A percentile compares a stretch with the other conserved stretches of the same genome.
These are phyloP conservation scores for Ectobius pallidus DNA, from an alignment of 2,888 invertebrate species.

Conservation along the genomic window DNA sequence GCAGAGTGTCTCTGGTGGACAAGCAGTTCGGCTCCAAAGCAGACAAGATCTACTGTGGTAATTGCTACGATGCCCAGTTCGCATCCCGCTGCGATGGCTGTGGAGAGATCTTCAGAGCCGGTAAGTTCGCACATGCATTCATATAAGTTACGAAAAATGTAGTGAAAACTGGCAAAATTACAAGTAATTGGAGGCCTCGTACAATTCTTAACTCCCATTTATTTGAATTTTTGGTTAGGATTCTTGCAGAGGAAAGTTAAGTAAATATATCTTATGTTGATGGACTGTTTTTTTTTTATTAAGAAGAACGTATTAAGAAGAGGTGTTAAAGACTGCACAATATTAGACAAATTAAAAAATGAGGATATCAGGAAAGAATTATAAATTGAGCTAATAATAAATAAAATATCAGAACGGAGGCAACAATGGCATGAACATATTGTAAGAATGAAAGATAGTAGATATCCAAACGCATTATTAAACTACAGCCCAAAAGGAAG, in stretches of 20 bases:
- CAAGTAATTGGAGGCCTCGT: background rate
- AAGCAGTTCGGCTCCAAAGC: constrained; percentile 99
- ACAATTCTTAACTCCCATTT: background rate
- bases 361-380: background rate
- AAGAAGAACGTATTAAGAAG: too few species aligned
- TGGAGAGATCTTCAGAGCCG: constrained; percentile 98
- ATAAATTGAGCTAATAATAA: background rate
- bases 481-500: background rate
- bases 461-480: background rate
- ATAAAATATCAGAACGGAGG: background rate
- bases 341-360: background rate
- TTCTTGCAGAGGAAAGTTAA: too few species aligned
- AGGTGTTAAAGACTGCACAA: background rate
- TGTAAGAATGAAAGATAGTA: background rate
- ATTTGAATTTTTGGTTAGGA: too few species aligned
- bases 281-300: too few species aligned
- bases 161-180: too few species aligned
- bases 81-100: constrained; percentile 99
- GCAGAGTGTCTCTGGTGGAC: constrained; percentile 97
- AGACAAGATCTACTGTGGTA: constrained; percentile 98
- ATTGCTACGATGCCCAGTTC: constrained; percentile 99
- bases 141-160: background rate
- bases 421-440: background rate
- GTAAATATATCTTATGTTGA: too few species aligned
- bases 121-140: constrained; percentile 66